phyloP scores from a whole-genome alignment of 2,113 vertebrate genomes.

The Scytalopus superciliaris region DNA sequence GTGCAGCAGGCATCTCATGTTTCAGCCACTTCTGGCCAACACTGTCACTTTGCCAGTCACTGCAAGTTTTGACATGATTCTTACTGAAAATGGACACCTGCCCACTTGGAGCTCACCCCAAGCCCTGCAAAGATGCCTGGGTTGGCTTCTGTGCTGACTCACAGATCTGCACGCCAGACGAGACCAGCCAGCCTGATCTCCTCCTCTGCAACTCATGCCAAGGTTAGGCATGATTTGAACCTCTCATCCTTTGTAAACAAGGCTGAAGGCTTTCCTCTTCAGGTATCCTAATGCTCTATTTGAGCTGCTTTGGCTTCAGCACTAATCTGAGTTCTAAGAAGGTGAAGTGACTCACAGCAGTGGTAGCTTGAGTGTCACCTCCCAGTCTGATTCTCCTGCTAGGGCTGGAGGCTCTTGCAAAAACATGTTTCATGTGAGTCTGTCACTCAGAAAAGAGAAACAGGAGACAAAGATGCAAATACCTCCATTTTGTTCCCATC shows the following conservation, averaged over 20 bases:
- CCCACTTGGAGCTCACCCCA: not conserved
- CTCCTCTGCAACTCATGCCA: not conserved
- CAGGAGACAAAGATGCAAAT: not conserved
- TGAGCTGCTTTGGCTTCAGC: not conserved
- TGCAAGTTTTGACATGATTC: not conserved
- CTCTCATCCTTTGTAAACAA: not conserved
- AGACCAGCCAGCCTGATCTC: not conserved
- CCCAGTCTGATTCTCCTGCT: not conserved
- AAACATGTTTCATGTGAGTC: not conserved
- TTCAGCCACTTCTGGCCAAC: rapidly evolving
- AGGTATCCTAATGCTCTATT: not conserved
- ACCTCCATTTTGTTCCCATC: not conserved
- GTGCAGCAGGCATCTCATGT: not conserved
- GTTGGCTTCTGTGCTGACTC: not conserved
- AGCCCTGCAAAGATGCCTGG: not conserved
- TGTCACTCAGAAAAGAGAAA: not conserved
- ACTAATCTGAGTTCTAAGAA: not conserved
- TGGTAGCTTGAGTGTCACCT: not conserved
- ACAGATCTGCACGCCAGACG: not conserved
- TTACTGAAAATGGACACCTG: not conserved
- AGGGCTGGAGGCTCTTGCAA: not conserved
- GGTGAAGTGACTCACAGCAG: not conserved
- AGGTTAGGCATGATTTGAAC: not conserved
- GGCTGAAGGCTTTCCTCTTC: not conserved
- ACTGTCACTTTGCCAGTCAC: not conserved